Conservation (phyloP, 2,888 invertebrate species). For the Cetonia aurata region DNA sequence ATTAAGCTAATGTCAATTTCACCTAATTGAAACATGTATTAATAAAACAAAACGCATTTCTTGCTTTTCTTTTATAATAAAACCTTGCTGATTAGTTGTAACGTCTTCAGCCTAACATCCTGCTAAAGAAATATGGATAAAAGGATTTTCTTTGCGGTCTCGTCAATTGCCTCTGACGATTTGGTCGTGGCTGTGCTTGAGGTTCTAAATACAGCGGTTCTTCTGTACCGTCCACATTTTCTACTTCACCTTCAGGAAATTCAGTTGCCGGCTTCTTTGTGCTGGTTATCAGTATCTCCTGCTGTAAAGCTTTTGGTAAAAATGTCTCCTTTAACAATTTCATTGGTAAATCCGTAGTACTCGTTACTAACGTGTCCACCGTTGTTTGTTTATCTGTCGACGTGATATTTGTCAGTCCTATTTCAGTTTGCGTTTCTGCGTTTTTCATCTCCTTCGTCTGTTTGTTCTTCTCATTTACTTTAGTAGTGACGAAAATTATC, state of each 20-base stretch:
- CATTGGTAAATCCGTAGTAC: conserved; percentile 46
- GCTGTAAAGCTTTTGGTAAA: conserved; percentile 52
- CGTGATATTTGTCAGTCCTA: background rate
- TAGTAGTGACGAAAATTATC: conserved; percentile 54
- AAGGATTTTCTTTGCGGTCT: conserved; percentile 68
- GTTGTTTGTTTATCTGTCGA: conserved; percentile 20
- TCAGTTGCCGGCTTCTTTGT: conserved; percentile 44
- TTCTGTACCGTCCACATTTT: conserved; percentile 49
- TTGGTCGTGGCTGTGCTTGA: conserved; percentile 63
- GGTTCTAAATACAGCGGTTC: conserved; percentile 58
- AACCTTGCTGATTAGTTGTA: background rate
- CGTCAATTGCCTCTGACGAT: conserved; percentile 67
- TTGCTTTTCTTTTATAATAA: background rate
- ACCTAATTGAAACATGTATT: conserved; percentile 6
- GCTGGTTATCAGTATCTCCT: conserved; percentile 39
- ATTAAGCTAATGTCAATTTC: conserved; percentile 28
- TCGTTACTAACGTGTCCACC: conserved; percentile 1
- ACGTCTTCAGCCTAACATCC: conserved; percentile 67
- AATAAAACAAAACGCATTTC: conserved; percentile 16
- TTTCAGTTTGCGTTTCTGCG: conserved; percentile 18
- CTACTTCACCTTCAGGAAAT: conserved; percentile 42
- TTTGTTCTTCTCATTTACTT: conserved; percentile 34
- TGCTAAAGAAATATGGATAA: conserved; percentile 70
- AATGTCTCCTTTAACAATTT: conserved; percentile 49
- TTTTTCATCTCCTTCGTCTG: conserved; percentile 25